Base-by-base conservation (phyloP, 2,888 invertebrate genomes). In the Scaptomyza caliginosa region DNA sequence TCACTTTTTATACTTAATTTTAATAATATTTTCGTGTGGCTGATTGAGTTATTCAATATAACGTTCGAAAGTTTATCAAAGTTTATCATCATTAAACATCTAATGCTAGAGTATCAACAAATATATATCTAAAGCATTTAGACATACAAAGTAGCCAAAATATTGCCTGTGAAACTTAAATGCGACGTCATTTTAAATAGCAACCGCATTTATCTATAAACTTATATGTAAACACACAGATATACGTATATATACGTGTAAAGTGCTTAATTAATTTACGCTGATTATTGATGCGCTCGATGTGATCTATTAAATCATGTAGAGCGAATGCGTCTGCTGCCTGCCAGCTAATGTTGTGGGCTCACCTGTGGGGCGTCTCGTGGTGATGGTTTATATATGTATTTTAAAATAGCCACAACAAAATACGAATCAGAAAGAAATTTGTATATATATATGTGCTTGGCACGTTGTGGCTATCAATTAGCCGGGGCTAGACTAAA, bases 401-500 rank as follows among this genome's bases (percentile, higher is more conserved):
- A 42, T 66, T 60, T 66, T 54, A 54, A 73, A 63, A 62, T 74
- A 77, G 51, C 34, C 52, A 26, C 72, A 62, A 45, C 42, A 24
- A 71, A 28, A 19, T 17, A 5, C 19, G 19, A 19, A 39, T 6
- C 8, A 28, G 11, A 28, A 28, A 8, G 11, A 60, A 58, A 70
- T 16, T 28, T 48, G 42, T 46, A 19, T 62, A 49, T 67, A 32
- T 46, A 10, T 55, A 43, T 60, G 43, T 77, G 74, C 43, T 66
- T 78, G 72, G 75, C 75, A 78, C 74, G 79, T 75, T 75, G 74
- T 75, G 55, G 72, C 76, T 70, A 75, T 75, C 79, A 75, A 75
- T 75, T 75, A 75, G 75, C 21, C 46, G 65, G 32, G 23, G 70
- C 75, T 58, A 76, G 67, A 78, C 74, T 78, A 78, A 76, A 76